Evolutionary conservation across 2,888 invertebrate species (phyloP).

Genomic region (Metellina segmentata): DNA sequence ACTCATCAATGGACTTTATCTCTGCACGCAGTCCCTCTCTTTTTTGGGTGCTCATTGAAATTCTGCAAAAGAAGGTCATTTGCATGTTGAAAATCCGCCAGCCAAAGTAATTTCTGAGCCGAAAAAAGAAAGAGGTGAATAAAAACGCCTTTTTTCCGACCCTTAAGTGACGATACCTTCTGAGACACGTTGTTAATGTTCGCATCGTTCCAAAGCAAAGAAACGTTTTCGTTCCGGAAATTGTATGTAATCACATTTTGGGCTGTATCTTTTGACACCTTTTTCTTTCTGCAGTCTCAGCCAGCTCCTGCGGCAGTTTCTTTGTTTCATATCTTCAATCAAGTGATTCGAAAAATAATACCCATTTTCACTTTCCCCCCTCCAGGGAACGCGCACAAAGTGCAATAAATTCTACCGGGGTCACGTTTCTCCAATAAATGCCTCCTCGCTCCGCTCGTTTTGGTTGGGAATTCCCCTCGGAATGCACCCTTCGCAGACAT

Average conservation of each 20-base stretch:
- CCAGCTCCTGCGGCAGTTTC: slow-evolving; percentile 63
- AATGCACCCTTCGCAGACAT: slow-evolving; percentile 5
- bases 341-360: slow-evolving; percentile 72
- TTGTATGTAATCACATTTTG: slow-evolving; percentile 73
- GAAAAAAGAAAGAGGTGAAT: slow-evolving; percentile 27
- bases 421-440: slow-evolving; percentile 48
- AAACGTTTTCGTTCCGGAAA: slow-evolving; percentile 60
- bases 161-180: slow-evolving; percentile 53
- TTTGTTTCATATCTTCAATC: slow-evolving; percentile 72
- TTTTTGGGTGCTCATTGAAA: not conserved
- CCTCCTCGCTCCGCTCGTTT: not conserved
- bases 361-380: slow-evolving; percentile 71
- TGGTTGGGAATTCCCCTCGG: not conserved
- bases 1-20: not conserved
- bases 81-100: slow-evolving; percentile 21
- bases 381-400: slow-evolving; percentile 56
- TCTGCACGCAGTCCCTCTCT: not conserved
- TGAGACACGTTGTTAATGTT: slow-evolving; percentile 54
- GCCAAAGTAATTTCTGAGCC: slow-evolving; percentile 22
- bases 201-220: slow-evolving; percentile 44
- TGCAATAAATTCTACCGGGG: slow-evolving; percentile 61
- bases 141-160: slow-evolving; percentile 41
- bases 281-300: slow-evolving; percentile 67
- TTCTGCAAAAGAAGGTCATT: slow-evolving; percentile 8
- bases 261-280: slow-evolving; percentile 72